These are phyloP conservation scores for Plusia festucae DNA, from an alignment of 2,888 invertebrate genomes.

Conservation along the genomic window DNA sequence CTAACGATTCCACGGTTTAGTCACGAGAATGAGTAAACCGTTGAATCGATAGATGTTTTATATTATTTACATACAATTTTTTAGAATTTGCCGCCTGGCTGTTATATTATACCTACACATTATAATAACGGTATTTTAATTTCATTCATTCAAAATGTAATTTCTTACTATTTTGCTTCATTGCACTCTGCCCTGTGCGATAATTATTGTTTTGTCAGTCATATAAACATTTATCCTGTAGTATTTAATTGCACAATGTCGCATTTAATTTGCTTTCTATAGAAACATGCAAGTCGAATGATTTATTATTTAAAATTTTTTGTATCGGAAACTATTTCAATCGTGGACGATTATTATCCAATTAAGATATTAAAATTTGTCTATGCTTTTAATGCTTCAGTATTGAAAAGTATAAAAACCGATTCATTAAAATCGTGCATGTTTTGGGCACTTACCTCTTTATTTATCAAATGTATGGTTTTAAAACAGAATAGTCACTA, in stretches of 20 bases:
- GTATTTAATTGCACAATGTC: constrained; percentile 44
- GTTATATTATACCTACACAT: no score
- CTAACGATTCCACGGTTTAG: no score
- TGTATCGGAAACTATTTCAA: constrained; percentile 16
- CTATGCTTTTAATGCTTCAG: constrained; percentile 25
- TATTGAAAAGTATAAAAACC: constrained; percentile 32
- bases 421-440: constrained; percentile 13
- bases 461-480: constrained; percentile 7
- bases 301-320: constrained; percentile 21
- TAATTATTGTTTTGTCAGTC: background rate
- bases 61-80: no score
- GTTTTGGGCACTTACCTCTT: constrained; percentile 5
- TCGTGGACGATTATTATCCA: background rate
- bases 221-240: constrained; percentile 17
- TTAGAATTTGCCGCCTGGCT: no score
- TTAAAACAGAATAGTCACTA: constrained; percentile 44
- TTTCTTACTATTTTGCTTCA: no score
- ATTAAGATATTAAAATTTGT: background rate
- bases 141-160: no score
- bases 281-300: constrained; percentile 30
- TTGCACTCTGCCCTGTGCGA: background rate
- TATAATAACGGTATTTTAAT: no score
- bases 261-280: constrained; percentile 53
- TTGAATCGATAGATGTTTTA: no score
- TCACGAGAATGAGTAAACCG: no score